A percentile compares a stretch with the other conserved stretches of the same genome.
These are phyloP conservation scores for Neoseiulus cucumeris DNA, from an alignment of 1,140 invertebrate genomes.

Conservation along the genomic window DNA sequence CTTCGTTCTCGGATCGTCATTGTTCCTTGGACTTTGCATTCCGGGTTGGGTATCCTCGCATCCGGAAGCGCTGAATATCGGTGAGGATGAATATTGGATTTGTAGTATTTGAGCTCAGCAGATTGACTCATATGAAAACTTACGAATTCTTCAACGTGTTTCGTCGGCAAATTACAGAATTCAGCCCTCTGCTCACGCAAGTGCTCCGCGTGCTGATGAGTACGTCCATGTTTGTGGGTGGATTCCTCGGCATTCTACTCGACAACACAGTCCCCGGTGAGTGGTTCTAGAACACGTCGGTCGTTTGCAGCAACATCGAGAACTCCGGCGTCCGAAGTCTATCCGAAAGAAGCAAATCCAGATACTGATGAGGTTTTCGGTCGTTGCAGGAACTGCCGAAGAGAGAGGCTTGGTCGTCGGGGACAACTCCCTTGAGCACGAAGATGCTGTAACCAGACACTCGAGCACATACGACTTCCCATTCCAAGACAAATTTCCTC, in stretches of 20 bases:
- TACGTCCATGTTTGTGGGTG: conserved; percentile 64
- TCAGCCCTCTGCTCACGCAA: conserved; percentile 33
- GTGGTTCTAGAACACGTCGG: not conserved
- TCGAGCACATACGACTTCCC: not conserved
- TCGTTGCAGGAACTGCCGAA: conserved; percentile 20
- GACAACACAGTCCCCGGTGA: conserved; percentile 67
- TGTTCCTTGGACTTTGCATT: conserved; percentile 57
- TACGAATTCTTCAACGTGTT: conserved; percentile 11
- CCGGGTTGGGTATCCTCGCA: conserved; percentile 51
- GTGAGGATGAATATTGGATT: conserved; percentile 24
- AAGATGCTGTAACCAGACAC: not conserved
- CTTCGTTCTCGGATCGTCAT: conserved; percentile 65
- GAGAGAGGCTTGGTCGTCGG: conserved; percentile 20
- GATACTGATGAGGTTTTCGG: no score
- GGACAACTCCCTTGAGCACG: not conserved
- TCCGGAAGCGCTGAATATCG: conserved; percentile 43
- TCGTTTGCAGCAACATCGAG: not conserved
- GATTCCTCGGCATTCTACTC: conserved; percentile 50
- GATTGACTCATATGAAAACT: conserved; percentile 14
- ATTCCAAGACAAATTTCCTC: not conserved
- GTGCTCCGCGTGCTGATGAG: conserved; percentile 54
- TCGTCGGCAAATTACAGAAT: not conserved
- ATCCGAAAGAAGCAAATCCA: not conserved
- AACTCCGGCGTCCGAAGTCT: conserved; percentile 15
- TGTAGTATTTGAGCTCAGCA: conserved; percentile 14